phyloP scores from a whole-genome alignment of 2,888 invertebrate genomes.

The Trichopria drosophilae region DNA sequence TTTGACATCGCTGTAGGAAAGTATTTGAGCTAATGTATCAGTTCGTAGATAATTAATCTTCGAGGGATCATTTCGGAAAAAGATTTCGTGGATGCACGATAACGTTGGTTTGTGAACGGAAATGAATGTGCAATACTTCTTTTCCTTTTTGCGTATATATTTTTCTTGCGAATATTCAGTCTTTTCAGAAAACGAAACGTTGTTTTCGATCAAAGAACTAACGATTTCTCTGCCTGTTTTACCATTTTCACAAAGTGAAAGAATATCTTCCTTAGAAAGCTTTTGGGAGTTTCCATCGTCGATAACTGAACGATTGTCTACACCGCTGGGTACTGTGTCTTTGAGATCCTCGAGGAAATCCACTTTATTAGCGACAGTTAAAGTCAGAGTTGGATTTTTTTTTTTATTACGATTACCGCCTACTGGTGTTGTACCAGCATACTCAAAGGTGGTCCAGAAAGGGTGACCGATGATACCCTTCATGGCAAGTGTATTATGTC shows the following conservation, averaged over 20 bases:
- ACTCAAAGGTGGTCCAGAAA: slow-evolving; percentile 77
- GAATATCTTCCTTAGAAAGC: slow-evolving; percentile 81
- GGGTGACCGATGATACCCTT: slow-evolving; percentile 68
- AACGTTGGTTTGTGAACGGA: slow-evolving; percentile 80
- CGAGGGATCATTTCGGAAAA: slow-evolving; percentile 75
- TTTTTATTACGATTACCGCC: slow-evolving; percentile 25
- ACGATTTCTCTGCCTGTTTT: slow-evolving; percentile 81
- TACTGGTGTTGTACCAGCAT: slow-evolving; percentile 57
- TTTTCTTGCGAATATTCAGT: slow-evolving; percentile 93
- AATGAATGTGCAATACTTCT: slow-evolving; percentile 86
- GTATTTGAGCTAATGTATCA: slow-evolving; percentile 87
- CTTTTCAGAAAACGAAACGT: slow-evolving; percentile 85
- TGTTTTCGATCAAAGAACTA: slow-evolving; percentile 84
- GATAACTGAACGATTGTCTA: slow-evolving; percentile 81
- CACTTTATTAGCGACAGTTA: slow-evolving; percentile 61
- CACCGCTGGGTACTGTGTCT: slow-evolving; percentile 68
- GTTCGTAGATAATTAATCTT: slow-evolving; percentile 78
- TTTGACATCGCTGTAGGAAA: slow-evolving; percentile 80
- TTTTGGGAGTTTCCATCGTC: slow-evolving; percentile 82
- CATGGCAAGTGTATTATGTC: slow-evolving; percentile 72
- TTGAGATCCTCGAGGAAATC: slow-evolving; percentile 67
- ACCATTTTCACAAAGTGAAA: slow-evolving; percentile 75
- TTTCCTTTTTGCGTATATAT: slow-evolving; percentile 92
- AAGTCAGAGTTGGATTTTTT: slow-evolving; percentile 15
- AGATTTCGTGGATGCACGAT: slow-evolving; percentile 80